These are phyloP conservation scores for Panorpa germanica DNA, from an alignment of 2,888 invertebrate genomes.

Conservation along the genomic window DNA sequence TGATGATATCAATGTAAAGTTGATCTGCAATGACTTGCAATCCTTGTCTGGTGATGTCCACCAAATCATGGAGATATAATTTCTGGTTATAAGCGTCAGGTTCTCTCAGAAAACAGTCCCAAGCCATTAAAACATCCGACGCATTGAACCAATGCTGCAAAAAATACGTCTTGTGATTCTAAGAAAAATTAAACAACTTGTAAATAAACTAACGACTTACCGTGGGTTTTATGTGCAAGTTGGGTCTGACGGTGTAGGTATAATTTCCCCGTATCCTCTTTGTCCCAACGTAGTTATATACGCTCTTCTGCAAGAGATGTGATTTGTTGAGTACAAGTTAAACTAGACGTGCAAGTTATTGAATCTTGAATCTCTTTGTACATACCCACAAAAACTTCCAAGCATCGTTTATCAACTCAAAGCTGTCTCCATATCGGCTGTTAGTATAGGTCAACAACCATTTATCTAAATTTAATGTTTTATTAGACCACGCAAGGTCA, in stretches of 20 bases:
- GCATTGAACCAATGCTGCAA: slow-evolving; percentile 50
- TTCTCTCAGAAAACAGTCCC: slow-evolving; percentile 24
- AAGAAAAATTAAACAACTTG: too few species aligned
- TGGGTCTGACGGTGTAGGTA: slow-evolving; percentile 48
- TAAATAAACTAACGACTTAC: slow-evolving; percentile 18
- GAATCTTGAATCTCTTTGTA: neutral
- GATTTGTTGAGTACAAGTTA: slow-evolving; percentile 5
- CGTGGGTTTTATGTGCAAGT: slow-evolving; percentile 41
- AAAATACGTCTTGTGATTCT: slow-evolving; percentile 9
- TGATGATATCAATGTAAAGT: slow-evolving; percentile 37
- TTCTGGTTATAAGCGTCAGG: slow-evolving; percentile 16
- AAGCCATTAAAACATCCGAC: slow-evolving; percentile 33
- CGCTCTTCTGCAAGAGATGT: slow-evolving; percentile 28
- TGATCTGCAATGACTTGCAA: slow-evolving; percentile 55
- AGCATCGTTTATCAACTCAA: slow-evolving; percentile 32
- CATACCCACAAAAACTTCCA: slow-evolving; percentile 43
- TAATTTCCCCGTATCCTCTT: slow-evolving; percentile 56
- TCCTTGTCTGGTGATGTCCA: slow-evolving; percentile 71
- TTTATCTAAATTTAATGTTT: slow-evolving; percentile 33
- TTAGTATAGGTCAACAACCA: slow-evolving; percentile 49
- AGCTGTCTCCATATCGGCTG: slow-evolving; percentile 48
- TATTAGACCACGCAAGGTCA: slow-evolving; percentile 55
- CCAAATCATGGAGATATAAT: slow-evolving; percentile 56
- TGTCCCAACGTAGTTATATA: slow-evolving; percentile 49
- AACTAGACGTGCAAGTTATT: neutral